These are phyloP conservation scores for Nymphalis urticae DNA, from an alignment of 2,888 invertebrate species.

Conservation along the genomic window DNA sequence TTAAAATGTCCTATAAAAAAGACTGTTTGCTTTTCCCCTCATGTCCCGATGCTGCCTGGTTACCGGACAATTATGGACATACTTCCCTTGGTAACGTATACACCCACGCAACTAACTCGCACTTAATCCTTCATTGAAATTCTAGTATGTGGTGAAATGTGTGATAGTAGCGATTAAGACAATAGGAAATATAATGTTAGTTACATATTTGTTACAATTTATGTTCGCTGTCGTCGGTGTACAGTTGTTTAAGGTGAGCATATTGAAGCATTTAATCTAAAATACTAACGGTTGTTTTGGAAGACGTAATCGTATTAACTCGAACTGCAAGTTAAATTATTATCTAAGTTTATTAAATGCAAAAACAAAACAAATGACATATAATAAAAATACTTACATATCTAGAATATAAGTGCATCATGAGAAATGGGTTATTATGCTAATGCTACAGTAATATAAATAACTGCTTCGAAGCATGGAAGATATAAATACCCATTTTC, in stretches of 20 bases:
- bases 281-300: neutral
- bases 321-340: too few species aligned
- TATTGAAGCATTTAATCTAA: neutral
- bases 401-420: constrained; percentile 37
- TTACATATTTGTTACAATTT: constrained; percentile 99
- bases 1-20: constrained; percentile 54
- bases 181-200: constrained; percentile 99
- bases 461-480: constrained; percentile 16
- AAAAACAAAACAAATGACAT: neutral
- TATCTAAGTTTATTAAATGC: neutral
- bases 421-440: constrained; percentile 50
- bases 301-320: too few species aligned
- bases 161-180: constrained; percentile 99
- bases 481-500: neutral
- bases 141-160: constrained; percentile 99
- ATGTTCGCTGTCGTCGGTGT: constrained; percentile 99
- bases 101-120: constrained; percentile 63
- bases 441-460: constrained; percentile 26
- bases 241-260: constrained; percentile 98
- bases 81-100: constrained; percentile 72
- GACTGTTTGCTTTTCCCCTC: constrained; percentile 75
- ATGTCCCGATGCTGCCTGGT: constrained; percentile 73
- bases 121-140: constrained; percentile 48
- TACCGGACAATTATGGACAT: constrained; percentile 58
- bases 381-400: neutral